Evolutionary conservation across 2,113 vertebrate genomes (phyloP).

Genomic region (Chlorodrepanis virens): DNA sequence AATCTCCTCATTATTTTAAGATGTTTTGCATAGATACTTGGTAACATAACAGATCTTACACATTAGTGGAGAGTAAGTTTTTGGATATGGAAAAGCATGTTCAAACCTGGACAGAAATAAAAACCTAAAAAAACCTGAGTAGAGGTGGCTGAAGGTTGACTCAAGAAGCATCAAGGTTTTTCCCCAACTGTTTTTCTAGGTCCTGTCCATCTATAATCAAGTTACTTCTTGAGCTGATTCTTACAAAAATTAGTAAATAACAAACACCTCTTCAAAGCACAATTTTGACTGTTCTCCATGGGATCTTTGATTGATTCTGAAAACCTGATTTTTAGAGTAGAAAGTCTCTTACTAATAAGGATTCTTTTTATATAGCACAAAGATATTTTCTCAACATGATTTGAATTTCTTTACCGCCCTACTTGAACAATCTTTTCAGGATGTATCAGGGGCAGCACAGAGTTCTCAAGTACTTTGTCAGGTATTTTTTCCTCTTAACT

Average conservation of each 20-base stretch:
- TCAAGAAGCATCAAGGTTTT: background rate
- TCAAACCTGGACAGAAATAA: background rate
- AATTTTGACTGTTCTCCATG: background rate
- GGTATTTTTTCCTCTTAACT: background rate
- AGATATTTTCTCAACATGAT: background rate
- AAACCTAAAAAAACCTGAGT: accelerated
- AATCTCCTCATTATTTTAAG: background rate
- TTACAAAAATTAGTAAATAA: background rate
- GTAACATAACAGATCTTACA: background rate
- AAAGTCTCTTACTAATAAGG: background rate
- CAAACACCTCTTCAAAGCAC: background rate
- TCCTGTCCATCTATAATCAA: background rate
- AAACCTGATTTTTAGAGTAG: background rate
- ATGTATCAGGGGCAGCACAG: background rate
- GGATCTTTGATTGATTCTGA: background rate
- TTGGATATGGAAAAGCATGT: background rate
- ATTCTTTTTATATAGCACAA: background rate
- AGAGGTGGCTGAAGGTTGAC: background rate
- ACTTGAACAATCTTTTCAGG: background rate
- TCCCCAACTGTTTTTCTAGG: background rate
- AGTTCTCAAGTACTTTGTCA: background rate
- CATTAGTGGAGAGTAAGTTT: background rate
- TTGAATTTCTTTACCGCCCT: background rate
- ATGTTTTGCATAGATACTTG: background rate
- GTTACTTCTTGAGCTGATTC: background rate